Base-by-base conservation (phyloP, 2,888 invertebrate species). In the Leptogaster cylindrica region DNA sequence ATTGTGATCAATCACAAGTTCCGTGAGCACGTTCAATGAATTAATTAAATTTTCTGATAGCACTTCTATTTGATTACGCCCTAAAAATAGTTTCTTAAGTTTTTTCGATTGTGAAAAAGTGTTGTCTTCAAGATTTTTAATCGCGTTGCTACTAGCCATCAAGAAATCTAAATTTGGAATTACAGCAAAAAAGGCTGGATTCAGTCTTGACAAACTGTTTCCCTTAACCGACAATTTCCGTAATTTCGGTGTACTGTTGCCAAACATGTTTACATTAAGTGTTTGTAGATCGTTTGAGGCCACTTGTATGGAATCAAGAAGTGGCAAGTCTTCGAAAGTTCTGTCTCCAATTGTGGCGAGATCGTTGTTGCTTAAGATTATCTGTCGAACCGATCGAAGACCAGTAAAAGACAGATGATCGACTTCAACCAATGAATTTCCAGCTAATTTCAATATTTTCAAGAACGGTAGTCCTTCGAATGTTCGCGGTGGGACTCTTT, bases 1-100 rank as follows among this genome's bases (percentile, higher is more conserved):
- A 66, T 80, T 80, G 64, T 78, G 76, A 63, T 79, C 79, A n/a
- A 80, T 70, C 1, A 77, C 70, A 7, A 80, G 70, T 20, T 80
- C 79, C 0, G 58, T 18, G n/a, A 69, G 6, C 4, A 8, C 2
- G 1, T 20, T 12, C 3, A 69, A 10, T 20, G 28, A 25, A 6
- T 68, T 41, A 2, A 68, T 8, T 8, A 66, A 4, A 1, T 75
- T 72, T 0, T 68, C 1, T 1, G 73, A 55, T 2, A 80, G 71
- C 12, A 75, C 73, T 14, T 74, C 74, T 27, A 80, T 51, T 2
- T 70, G 64, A 70, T 80, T 80, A 61, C 77, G 73, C 0, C 76
- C 76, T 23, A 80, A 65, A 67, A 77, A 77, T 0, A 80, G 63
- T 61, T 78, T 79, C 28, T 75, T 75, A 2, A 80, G 69, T 1